phyloP scores from a whole-genome alignment of 2,888 invertebrate genomes.

The Troides aeacus region DNA sequence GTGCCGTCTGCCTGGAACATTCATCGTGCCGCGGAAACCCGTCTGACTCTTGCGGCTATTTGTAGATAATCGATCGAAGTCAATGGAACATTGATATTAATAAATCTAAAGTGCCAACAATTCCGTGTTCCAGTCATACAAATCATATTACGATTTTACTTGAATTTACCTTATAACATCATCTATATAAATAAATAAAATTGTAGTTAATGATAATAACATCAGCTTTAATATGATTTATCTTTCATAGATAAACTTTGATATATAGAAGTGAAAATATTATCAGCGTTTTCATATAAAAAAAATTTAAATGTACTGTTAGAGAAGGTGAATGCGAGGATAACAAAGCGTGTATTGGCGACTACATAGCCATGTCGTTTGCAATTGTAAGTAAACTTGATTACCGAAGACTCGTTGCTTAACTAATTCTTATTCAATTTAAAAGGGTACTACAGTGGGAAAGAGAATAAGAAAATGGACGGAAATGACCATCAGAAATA shows the following conservation, averaged over 20 bases:
- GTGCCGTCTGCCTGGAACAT: slow-evolving; percentile 53
- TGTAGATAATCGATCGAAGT: slow-evolving; percentile 64
- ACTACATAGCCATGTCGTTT: slow-evolving; percentile 61
- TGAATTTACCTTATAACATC: background rate
- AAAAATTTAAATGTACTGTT: background rate
- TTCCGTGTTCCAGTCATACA: slow-evolving; percentile 28
- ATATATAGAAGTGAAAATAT: background rate
- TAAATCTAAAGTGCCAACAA: slow-evolving; percentile 36
- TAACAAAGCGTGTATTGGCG: slow-evolving; percentile 59
- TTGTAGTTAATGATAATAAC: background rate
- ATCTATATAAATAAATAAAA: background rate
- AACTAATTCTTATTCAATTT: slow-evolving; percentile 68
- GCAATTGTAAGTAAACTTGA: slow-evolving; percentile 68
- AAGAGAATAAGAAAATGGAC: slow-evolving; percentile 50
- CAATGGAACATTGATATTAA: slow-evolving; percentile 31
- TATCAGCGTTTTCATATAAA: background rate
- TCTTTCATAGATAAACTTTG: too few relatives aligned
- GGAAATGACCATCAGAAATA: slow-evolving; percentile 43
- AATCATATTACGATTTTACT: background rate
- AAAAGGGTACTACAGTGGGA: slow-evolving; percentile 50
- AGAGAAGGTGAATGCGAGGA: slow-evolving; percentile 47
- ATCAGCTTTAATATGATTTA: too few relatives aligned
- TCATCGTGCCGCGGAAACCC: slow-evolving; percentile 48
- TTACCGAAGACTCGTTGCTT: slow-evolving; percentile 62
- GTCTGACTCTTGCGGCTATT: slow-evolving; percentile 62